Evolutionary conservation across 2,888 invertebrate genomes (phyloP).

Genomic region (Spilarctia lutea): DNA sequence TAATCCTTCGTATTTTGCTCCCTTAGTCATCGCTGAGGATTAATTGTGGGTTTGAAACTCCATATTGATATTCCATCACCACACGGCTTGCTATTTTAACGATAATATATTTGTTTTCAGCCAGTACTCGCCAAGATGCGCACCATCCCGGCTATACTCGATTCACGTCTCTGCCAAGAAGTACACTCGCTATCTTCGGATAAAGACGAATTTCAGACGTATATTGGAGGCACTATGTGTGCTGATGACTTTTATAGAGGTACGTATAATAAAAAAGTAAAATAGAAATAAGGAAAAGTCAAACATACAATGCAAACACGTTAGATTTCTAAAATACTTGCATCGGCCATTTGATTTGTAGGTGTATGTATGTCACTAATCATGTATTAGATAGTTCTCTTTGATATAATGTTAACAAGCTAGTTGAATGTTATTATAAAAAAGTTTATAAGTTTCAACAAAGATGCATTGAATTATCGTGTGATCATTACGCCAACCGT

Average conservation of each 20-base stretch:
- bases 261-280: constrained; percentile 45
- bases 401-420: no score
- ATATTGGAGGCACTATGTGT: constrained; percentile 90
- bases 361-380: neutral
- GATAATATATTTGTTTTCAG: constrained; percentile 23
- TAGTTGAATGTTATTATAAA: no score
- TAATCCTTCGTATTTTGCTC: no score
- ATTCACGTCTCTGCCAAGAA: constrained; percentile 85
- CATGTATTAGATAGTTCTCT: neutral
- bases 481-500: no score
- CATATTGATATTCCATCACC: no score
- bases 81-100: neutral
- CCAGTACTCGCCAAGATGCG: constrained; percentile 66
- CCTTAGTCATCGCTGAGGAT: no score
- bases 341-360: no score
- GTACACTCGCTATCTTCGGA: constrained; percentile 74
- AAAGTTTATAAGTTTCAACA: no score
- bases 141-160: constrained; percentile 83
- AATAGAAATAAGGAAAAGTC: neutral
- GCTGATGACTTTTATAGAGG: constrained; percentile 94
- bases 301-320: no score
- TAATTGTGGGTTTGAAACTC: no score
- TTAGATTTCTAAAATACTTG: no score
- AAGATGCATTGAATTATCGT: no score
- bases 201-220: constrained; percentile 82